Conservation (phyloP, 2,797 vertebrate species). For the Pyrocephalus nanus region DNA sequence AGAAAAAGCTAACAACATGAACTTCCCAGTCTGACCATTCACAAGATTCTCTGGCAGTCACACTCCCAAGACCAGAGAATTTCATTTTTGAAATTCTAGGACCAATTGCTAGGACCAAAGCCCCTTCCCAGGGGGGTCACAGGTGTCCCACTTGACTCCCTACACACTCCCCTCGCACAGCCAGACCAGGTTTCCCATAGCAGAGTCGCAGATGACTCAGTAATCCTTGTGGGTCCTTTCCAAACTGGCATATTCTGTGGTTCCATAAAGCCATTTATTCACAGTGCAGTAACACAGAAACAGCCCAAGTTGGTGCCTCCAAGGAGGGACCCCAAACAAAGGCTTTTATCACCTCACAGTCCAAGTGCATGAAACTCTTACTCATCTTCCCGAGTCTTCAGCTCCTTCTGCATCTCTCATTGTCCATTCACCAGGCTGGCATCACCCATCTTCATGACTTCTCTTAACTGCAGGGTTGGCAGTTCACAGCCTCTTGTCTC, state of each 20-base stretch:
- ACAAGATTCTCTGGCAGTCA: not conserved
- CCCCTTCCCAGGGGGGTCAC: not conserved
- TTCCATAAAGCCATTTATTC: not conserved
- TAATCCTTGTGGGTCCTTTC: not conserved
- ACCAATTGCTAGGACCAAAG: not conserved
- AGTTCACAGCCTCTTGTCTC: not conserved
- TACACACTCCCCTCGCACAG: not conserved
- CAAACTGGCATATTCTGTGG: not conserved
- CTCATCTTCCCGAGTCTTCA: not conserved
- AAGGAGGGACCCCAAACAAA: fast-evolving
- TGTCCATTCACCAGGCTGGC: not conserved
- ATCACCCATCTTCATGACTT: not conserved
- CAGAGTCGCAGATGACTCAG: fast-evolving
- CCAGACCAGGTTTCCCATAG: not conserved
- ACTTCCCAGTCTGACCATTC: not conserved
- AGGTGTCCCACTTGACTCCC: not conserved
- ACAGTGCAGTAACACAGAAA: not conserved
- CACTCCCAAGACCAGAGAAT: not conserved
- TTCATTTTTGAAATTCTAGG: too few species aligned
- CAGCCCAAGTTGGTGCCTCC: not conserved
- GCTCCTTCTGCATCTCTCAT: not conserved
- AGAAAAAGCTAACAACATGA: not conserved
- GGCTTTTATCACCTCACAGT: not conserved
- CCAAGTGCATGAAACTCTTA: fast-evolving
- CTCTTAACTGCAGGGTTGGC: not conserved